Percentiles rank a stretch among this genome's conserved stretches.
These are phyloP conservation scores for Akabosia matsudoensis DNA, from an alignment of 1,140 invertebrate genomes.

Conservation along the genomic window DNA sequence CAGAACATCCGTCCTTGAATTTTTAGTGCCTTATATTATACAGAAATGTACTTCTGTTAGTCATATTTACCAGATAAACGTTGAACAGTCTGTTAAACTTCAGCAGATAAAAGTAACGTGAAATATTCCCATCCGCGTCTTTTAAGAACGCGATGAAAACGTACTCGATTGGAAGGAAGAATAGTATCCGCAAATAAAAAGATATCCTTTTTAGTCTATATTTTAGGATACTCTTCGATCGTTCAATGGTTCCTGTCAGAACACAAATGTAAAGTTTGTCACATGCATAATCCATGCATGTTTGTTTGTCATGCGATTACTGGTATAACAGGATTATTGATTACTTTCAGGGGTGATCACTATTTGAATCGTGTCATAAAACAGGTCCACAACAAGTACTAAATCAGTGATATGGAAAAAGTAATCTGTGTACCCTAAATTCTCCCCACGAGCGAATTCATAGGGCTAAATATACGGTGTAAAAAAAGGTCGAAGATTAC, in stretches of 20 bases:
- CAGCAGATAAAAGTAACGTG: slow-evolving; percentile 2
- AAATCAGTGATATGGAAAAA: slow-evolving; percentile 33
- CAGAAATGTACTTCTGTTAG: too few relatives aligned
- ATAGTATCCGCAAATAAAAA: slow-evolving; percentile 36
- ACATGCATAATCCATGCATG: too few relatives aligned
- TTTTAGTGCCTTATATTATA: too few relatives aligned
- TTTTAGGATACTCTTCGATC: slow-evolving; percentile 28
- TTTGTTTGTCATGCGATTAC: too few relatives aligned
- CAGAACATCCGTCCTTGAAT: background rate
- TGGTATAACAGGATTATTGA: too few relatives aligned
- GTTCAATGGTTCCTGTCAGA: slow-evolving; percentile 42
- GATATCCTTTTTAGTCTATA: slow-evolving; percentile 4
- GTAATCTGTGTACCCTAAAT: slow-evolving; percentile 1
- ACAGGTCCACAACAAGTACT: slow-evolving; percentile 30
- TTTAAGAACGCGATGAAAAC: slow-evolving; percentile 11
- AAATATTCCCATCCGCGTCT: background rate
- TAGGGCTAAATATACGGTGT: too few relatives aligned
- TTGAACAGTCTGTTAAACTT: slow-evolving; percentile 23
- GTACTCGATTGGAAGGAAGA: slow-evolving; percentile 42
- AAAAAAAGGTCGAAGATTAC: background rate
- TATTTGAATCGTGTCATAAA: slow-evolving; percentile 31
- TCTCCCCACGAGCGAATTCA: slow-evolving; percentile 29
- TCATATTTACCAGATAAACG: background rate
- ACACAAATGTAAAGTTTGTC: too few relatives aligned
- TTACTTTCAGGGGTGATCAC: slow-evolving; percentile 41